Percentiles rank a stretch among this genome's conserved stretches.
These are phyloP conservation scores for Copsychus sechellarum DNA, from an alignment of 2,113 vertebrate genomes.

Conservation along the genomic window DNA sequence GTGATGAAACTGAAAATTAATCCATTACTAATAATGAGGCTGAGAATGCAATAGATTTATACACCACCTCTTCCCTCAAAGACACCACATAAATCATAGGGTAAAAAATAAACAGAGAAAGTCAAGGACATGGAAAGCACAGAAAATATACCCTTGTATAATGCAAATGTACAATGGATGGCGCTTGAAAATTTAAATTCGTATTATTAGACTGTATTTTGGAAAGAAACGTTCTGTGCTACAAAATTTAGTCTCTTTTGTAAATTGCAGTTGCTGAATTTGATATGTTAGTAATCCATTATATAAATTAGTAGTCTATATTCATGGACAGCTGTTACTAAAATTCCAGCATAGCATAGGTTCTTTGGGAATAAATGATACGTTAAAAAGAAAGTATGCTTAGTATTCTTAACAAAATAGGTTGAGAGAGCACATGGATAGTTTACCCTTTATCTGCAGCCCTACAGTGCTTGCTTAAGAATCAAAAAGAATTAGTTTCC, in stretches of 20 bases:
- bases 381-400: neutral
- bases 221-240: neutral
- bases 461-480: neutral
- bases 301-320: neutral
- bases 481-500: neutral
- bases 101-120: constrained; percentile 37
- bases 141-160: neutral
- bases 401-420: neutral
- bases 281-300: neutral
- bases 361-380: neutral
- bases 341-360: neutral
- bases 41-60: constrained; percentile 32
- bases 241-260: neutral
- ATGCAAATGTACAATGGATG: neutral
- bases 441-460: neutral
- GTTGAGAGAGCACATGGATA: neutral
- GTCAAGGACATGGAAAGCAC: constrained; percentile 8
- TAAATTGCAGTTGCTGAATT: neutral
- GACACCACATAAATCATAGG: neutral
- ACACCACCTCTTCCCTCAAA: neutral
- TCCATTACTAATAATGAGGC: constrained; percentile 61
- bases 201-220: neutral
- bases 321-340: neutral
- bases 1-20: constrained; percentile 55
- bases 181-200: neutral